phyloP scores from a whole-genome alignment of 2,888 invertebrate genomes.

The Heliconius aoede region DNA sequence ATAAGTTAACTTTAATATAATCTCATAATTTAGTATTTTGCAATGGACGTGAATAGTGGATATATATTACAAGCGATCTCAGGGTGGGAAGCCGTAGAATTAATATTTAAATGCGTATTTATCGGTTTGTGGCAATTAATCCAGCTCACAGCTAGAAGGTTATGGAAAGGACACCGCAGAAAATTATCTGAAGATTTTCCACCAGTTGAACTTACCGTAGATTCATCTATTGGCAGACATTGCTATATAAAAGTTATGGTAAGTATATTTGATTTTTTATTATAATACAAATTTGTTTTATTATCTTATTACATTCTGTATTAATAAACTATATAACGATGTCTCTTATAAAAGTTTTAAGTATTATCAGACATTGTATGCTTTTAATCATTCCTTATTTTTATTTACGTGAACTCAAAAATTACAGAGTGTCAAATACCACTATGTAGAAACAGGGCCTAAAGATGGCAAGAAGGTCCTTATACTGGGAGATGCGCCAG shows the following conservation, averaged over 20 bases:
- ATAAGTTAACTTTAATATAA: constrained; percentile 44
- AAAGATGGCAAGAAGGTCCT: constrained; percentile 66
- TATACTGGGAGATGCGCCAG: constrained; percentile 75
- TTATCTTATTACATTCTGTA: constrained; percentile 1
- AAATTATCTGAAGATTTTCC: constrained; percentile 59
- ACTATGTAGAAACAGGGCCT: constrained; percentile 77
- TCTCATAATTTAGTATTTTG: constrained; percentile 35
- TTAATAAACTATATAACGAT: neutral
- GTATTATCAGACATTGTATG: neutral
- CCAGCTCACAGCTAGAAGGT: constrained; percentile 64
- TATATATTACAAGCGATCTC: constrained; percentile 67
- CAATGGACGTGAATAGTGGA: constrained; percentile 64
- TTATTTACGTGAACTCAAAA: neutral
- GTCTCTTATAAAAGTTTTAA: no score
- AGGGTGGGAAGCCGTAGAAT: constrained; percentile 72
- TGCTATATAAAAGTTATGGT: constrained; percentile 79
- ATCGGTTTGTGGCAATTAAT: constrained; percentile 72
- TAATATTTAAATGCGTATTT: constrained; percentile 66
- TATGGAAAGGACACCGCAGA: constrained; percentile 74
- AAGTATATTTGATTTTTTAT: constrained; percentile 57
- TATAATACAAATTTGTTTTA: constrained; percentile 12
- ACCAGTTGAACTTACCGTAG: constrained; percentile 70
- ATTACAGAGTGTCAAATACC: constrained; percentile 77
- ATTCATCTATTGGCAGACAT: constrained; percentile 75
- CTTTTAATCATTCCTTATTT: neutral